Evolutionary conservation across 1,140 invertebrate genomes (phyloP).

Genomic region (Phthorimaea operculella): DNA sequence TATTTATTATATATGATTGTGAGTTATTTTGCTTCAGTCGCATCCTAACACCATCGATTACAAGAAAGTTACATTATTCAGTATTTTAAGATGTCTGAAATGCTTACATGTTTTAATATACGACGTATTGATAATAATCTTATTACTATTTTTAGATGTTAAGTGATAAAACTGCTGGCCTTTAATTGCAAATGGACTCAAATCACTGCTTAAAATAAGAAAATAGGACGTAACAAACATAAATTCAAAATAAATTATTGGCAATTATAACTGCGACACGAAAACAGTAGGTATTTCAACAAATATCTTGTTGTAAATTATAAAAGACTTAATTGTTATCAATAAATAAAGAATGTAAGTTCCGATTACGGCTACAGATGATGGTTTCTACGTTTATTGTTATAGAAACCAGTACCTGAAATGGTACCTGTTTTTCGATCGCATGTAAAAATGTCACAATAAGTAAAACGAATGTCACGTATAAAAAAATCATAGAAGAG

Average conservation of each 20-base stretch:
- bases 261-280: conserved; percentile 9
- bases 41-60: conserved; percentile 6
- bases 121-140: conserved; percentile 20
- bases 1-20: conserved; percentile 7
- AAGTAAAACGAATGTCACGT: too few relatives aligned
- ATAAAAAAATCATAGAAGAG: too few relatives aligned
- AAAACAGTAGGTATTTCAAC: too few relatives aligned
- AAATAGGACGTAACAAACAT: not conserved
- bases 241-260: conserved; percentile 14
- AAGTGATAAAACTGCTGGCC: conserved; percentile 30
- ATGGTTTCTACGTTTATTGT: too few relatives aligned
- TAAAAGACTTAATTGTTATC: too few relatives aligned
- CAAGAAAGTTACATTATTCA: not conserved
- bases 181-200: not conserved
- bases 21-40: not conserved
- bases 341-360: too few relatives aligned
- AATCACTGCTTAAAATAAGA: not conserved
- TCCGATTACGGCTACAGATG: too few relatives aligned
- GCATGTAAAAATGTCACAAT: too few relatives aligned
- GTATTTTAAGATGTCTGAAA: conserved; percentile 16
- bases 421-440: too few relatives aligned
- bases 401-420: too few relatives aligned
- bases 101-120: conserved; percentile 18
- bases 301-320: too few relatives aligned
- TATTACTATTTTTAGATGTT: conserved; percentile 28